These are phyloP conservation scores for Nerophis lumbriciformis DNA, from an alignment of 2,113 vertebrate species.

Conservation along the genomic window DNA sequence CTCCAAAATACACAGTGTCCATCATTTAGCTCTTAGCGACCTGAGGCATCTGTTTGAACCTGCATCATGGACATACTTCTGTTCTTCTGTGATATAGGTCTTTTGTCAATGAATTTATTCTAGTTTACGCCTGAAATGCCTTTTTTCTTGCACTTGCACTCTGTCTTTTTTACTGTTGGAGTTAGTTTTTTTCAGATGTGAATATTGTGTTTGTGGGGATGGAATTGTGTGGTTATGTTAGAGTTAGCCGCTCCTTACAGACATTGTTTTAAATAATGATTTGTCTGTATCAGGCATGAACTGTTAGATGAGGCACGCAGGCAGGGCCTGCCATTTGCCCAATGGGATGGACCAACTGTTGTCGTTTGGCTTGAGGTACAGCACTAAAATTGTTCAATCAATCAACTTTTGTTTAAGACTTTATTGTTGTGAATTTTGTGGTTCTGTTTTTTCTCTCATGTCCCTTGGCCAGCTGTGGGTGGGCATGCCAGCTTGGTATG, in stretches of 20 bases:
- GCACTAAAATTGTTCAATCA: neutral
- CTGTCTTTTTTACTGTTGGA: constrained; percentile 13
- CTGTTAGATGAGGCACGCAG: constrained; percentile 92
- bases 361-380: constrained; percentile 95
- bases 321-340: constrained; percentile 91
- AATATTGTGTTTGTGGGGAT: neutral
- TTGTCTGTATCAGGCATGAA: constrained; percentile 74
- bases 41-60: constrained; percentile 2
- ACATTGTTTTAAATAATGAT: neutral
- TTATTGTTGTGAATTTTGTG: neutral
- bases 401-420: neutral
- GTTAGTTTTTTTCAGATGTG: neutral
- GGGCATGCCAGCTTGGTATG: constrained; percentile 98
- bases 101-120: neutral
- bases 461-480: constrained; percentile 86
- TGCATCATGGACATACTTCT: neutral
- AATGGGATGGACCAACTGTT: constrained; percentile 96
- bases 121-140: neutral
- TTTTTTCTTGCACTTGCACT: neutral
- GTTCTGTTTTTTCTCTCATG: neutral
- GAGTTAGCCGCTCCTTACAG: neutral
- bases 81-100: neutral
- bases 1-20: constrained; percentile 10
- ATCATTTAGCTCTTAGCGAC: neutral
- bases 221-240: neutral